phyloP scores from a whole-genome alignment of 2,888 invertebrate genomes.

The Chromoteleia sp. region DNA sequence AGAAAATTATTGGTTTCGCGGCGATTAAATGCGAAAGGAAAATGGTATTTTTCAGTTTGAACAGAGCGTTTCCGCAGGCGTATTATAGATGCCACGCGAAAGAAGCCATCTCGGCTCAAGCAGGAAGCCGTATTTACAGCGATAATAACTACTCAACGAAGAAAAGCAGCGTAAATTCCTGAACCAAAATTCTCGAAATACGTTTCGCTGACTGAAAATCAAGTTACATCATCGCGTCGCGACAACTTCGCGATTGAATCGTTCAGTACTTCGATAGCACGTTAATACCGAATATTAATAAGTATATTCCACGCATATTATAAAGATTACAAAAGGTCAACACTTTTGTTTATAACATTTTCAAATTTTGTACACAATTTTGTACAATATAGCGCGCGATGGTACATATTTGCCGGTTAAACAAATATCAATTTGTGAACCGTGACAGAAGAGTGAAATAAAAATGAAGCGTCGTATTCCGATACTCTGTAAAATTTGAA shows the following conservation, averaged over 20 bases:
- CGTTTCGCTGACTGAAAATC: not conserved
- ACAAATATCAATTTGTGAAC: no score
- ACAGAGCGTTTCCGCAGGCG: conserved; percentile 47
- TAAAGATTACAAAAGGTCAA: no score
- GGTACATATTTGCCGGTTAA: no score
- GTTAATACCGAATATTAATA: no score
- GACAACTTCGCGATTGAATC: no score
- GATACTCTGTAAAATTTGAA: conserved; percentile 52
- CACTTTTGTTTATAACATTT: no score
- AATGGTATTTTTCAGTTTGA: conserved; percentile 47
- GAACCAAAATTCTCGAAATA: conserved; percentile 15
- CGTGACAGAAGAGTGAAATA: no score
- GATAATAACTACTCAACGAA: conserved; percentile 49
- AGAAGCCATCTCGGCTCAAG: conserved; percentile 56
- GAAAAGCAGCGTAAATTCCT: conserved; percentile 46
- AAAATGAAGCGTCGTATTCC: not conserved
- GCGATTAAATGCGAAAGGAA: conserved; percentile 53
- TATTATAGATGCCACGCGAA: conserved; percentile 52
- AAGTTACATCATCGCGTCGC: no score
- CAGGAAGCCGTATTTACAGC: conserved; percentile 62
- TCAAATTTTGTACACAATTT: no score
- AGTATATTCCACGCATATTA: no score
- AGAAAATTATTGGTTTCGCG: conserved; percentile 51
- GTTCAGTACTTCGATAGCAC: no score
- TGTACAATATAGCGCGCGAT: no score